A percentile compares a stretch with the other conserved stretches of the same genome.
Evolutionary conservation across 1,140 invertebrate species (phyloP).

Genomic region (Pogonomyrmex californicus): DNA sequence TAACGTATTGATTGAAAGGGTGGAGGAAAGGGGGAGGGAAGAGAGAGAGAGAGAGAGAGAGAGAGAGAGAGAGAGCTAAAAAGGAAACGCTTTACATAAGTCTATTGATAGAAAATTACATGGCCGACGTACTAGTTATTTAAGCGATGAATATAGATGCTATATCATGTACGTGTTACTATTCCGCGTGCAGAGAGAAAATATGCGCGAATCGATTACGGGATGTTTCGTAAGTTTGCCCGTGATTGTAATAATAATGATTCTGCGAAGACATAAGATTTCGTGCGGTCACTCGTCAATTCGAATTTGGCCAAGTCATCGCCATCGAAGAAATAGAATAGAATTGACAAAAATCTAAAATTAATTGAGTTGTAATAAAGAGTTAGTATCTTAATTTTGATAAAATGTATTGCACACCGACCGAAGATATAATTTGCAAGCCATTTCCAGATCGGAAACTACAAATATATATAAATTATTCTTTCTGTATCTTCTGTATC

Average conservation of each 20-base stretch:
- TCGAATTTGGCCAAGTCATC: background rate
- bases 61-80: background rate
- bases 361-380: background rate
- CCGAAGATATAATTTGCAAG: background rate
- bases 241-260: constrained; percentile 6
- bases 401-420: background rate
- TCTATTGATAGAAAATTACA: constrained; percentile 32
- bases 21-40: background rate
- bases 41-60: background rate
- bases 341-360: background rate
- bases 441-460: background rate
- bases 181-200: constrained; percentile 59
- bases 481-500: background rate
- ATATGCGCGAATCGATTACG: constrained; percentile 56
- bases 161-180: constrained; percentile 44
- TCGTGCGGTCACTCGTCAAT: background rate
- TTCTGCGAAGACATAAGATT: background rate
- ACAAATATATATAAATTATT: background rate
- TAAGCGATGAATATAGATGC: constrained; percentile 38
- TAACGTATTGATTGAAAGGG: background rate
- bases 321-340: background rate
- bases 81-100: constrained; percentile 33
- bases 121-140: constrained; percentile 61
- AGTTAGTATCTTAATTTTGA: background rate
- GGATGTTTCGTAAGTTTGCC: constrained; percentile 47